These are phyloP conservation scores for Geotrypetes seraphini DNA, from an alignment of 2,797 vertebrate genomes.

Conservation along the genomic window DNA sequence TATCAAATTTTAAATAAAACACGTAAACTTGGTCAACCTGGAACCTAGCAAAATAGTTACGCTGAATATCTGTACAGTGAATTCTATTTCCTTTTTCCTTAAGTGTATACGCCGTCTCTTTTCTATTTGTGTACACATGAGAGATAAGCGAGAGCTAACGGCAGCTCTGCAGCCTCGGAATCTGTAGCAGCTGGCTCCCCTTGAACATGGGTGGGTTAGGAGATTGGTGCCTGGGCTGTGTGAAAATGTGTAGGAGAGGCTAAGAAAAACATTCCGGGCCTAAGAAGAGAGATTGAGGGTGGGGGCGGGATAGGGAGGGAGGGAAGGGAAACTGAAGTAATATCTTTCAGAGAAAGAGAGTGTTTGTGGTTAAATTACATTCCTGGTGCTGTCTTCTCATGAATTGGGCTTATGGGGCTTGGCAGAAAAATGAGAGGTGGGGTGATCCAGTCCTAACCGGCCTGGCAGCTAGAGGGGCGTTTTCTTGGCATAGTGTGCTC, in stretches of 20 bases:
- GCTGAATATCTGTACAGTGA: no score
- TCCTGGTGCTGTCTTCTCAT: conserved; percentile 53
- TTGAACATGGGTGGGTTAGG: conserved; percentile 45
- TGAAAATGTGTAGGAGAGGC: conserved; percentile 77
- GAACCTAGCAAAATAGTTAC: no score
- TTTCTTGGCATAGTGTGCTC: conserved; percentile 20
- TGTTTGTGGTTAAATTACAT: conserved; percentile 41
- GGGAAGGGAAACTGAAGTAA: conserved; percentile 26
- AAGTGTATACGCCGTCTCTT: no score
- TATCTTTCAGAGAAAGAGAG: conserved; percentile 29
- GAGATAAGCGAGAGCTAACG: no score
- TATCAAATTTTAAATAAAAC: no score
- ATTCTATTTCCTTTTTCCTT: no score
- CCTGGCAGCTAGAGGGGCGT: conserved; percentile 40
- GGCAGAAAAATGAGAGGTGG: conserved; percentile 23
- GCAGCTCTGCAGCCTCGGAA: no score
- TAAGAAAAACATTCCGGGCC: conserved; percentile 60
- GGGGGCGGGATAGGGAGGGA: conserved; percentile 30
- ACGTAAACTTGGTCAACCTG: no score
- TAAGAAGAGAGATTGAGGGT: conserved; percentile 50
- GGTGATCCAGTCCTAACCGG: conserved; percentile 45
- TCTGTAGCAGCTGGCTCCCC: no score
- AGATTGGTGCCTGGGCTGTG: conserved; percentile 55
- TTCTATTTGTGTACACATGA: no score
- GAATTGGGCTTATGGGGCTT: conserved; percentile 36